phyloP scores from a whole-genome alignment of 2,797 vertebrate species.

The Cebuella pygmaea region DNA sequence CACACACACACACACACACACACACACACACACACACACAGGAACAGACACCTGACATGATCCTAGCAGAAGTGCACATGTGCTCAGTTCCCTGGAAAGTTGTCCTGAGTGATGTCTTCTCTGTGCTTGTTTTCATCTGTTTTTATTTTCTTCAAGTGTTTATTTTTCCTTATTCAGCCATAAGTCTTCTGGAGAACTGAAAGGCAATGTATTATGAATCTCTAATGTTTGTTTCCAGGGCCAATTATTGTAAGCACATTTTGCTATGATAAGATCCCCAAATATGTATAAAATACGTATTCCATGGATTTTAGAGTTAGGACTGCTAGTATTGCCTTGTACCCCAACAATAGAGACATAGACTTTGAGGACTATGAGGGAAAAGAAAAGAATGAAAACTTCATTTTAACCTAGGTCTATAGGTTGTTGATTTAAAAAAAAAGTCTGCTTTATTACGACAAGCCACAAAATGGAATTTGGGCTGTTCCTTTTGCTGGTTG shows the following conservation, averaged over 20 bases:
- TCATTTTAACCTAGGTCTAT: neutral
- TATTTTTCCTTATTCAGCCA: neutral
- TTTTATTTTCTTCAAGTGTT: conserved; percentile 41
- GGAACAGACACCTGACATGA: neutral
- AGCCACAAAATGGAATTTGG: neutral
- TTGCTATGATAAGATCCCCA: neutral
- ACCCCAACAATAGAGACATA: neutral
- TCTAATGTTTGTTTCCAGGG: conserved; percentile 26
- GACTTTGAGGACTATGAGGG: neutral
- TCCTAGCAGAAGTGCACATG: neutral
- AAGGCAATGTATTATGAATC: neutral
- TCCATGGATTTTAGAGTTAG: neutral
- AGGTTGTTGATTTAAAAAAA: neutral
- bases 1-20: too few species aligned
- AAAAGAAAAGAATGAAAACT: conserved; percentile 32
- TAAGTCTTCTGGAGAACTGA: neutral
- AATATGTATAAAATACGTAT: neutral
- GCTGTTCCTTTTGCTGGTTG: neutral
- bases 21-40: too few species aligned
- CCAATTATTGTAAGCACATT: conserved; percentile 41
- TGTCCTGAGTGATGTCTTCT: neutral
- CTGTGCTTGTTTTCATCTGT: neutral
- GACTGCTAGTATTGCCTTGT: neutral
- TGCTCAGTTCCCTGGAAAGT: neutral
- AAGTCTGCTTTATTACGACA: neutral